Base-by-base conservation (phyloP, 92 coral and sea anemone genomes). In the Porites rus region DNA sequence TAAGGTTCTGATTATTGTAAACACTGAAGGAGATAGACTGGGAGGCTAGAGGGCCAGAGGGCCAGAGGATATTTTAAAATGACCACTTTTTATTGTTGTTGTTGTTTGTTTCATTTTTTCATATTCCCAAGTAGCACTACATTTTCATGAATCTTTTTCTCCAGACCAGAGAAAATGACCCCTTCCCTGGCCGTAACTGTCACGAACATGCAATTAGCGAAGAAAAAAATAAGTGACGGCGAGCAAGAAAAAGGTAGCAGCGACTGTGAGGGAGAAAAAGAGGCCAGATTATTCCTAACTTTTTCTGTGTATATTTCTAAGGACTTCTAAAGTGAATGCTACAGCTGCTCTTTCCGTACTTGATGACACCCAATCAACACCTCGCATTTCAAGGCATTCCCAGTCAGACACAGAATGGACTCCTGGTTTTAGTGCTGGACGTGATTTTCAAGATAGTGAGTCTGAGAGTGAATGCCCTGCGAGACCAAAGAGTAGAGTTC, bases 341-440 rank as follows among this genome's bases (percentile, higher is more conserved):
- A 7, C 81, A 16, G 70, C 70, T 61, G 81, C 70, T 77, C 17
- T 28, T 31, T n/a, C 54, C 1, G 52, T 2, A 6, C 8, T 11
- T 10, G 53, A 76, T 12, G 9, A 20, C 22, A 7, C 28, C 7
- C 81, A 14, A 38, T 77, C 21, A 61, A 77, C 81, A 17, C 79
- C 79, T 6, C 54, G 70, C 4, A 14, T 7, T 60, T 77, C 58
- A 2, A 22, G 4, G 70, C 38, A 24, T 12, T 21, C 18, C 14
- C 54, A 77, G 54, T 61, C 81, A 75, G 84, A 86, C 70, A 21
- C 16, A 22, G 73, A 83, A 58, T 88, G 88, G 85, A 83, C 92
- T 63, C 90, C 81, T 51, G 72, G 80, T 53, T 58, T 68, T 24
- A 38, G 75, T 56, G 64, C 76, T 16, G 71, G 61, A 8, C 80